These are phyloP conservation scores for Rhamphomyia laevipes DNA, from an alignment of 2,888 invertebrate genomes.

Conservation along the genomic window DNA sequence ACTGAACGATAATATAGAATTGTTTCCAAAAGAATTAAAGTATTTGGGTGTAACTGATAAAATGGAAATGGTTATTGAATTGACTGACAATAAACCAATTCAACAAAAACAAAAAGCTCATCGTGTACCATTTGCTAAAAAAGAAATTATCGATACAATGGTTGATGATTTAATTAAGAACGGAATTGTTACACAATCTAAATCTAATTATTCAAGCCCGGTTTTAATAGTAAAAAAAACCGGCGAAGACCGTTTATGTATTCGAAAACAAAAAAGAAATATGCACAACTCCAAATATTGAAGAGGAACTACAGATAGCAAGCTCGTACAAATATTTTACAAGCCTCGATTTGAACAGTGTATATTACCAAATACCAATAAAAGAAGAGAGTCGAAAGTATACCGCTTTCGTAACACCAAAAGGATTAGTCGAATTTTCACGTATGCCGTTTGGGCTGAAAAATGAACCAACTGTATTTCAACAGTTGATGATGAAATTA, in stretches of 20 bases:
- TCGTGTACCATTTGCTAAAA: no score
- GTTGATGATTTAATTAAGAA: slow-evolving; percentile 13
- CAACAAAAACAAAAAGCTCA: no score
- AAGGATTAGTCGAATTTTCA: neutral
- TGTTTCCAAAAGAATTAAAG: no score
- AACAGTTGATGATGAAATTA: neutral
- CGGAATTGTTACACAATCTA: slow-evolving; percentile 21
- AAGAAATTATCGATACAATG: neutral
- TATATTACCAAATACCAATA: slow-evolving; percentile 1
- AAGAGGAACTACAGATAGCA: no score
- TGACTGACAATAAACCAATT: no score
- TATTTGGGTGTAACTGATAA: neutral
- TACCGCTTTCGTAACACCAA: neutral
- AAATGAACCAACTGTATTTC: neutral
- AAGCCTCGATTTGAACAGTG: neutral
- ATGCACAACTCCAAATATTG: no score
- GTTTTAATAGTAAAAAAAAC: slow-evolving; percentile 15
- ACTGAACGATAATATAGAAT: neutral
- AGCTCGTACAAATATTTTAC: neutral
- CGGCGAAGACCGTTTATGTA: neutral
- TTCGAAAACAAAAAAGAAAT: neutral
- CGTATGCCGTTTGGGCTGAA: neutral
- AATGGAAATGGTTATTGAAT: neutral
- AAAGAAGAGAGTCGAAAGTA: neutral
- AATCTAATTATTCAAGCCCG: slow-evolving; percentile 23